Base-by-base conservation (phyloP, 2,113 vertebrate genomes). In the Oryzias woworae region DNA sequence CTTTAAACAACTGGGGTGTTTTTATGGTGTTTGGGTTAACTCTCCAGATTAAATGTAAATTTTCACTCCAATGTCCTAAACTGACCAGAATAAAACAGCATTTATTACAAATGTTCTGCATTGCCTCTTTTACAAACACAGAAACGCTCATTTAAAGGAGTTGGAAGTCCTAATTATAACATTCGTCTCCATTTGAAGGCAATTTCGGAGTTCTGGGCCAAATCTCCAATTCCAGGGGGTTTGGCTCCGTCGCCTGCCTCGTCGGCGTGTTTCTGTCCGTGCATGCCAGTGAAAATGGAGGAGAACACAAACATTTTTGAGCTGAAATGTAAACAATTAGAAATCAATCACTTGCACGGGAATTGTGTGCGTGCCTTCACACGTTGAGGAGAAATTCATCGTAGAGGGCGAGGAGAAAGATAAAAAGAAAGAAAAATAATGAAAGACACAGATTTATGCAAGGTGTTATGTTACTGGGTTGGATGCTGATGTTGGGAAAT, bases 271-370 rank as follows among this genome's bases (percentile, higher is more conserved):
- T 62, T 77, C 78, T 66, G 75, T 67, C 50, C 73, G 67, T 68
- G 72, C 75, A 57, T 36, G 81, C 48, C 71, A 62, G 68, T 3
- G 44, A 59, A 47, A 60, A 1, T 24, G 58, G 52, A 67, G 66
- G 1, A 15, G 63, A 71, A 69, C 18, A 69, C 69, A 85, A 85
- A 87, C 83, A 85, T 85, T 77, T 87, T 84, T 66, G 50, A 69
- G 67, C 54, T 52, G 52, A 67, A 80, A 87, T 67, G 78, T 77
- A 82, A 88, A 82, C 77, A 83, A 90, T 90, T 78, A 85, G 69
- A 76, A 81, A 81, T 73, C 74, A 78, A 80, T 85, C 78, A 77
- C 58, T 67, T 18, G 17, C 28, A 57, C 50, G 24, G 68, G 43
- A 73, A 85, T 64, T 53, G 64, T 73, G 72, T 73, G 64, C 72